Base-by-base conservation (phyloP, 2,113 vertebrate species). In the Psettodes erumei region DNA sequence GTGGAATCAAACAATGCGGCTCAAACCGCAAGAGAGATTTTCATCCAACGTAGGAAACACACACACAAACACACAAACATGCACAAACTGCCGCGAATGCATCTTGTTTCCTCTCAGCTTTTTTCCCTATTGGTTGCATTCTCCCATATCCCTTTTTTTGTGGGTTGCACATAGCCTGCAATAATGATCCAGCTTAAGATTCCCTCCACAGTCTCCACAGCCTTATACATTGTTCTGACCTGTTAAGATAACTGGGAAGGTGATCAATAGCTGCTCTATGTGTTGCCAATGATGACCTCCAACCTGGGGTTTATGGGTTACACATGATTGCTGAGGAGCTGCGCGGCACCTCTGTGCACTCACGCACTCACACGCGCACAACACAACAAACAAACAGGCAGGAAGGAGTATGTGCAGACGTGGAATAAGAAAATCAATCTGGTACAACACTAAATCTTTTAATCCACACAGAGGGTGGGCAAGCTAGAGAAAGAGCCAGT, bases 1-100 rank as follows among this genome's bases (percentile, higher is more conserved):
- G 88, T 88, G 80, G 87, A 91, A 86, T 92, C 90, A 93, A 92
- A 91, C 89, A 89, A 91, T 89, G 89, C 56, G 4, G 64, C 87
- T 86, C 82, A 86, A 89, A 90, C 81, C 83, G 35, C 89, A 77
- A 72, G 88, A 89, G 89, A 83, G 71, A 61, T 84, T 88, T 82
- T 45, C 75, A 73, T 85, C 66, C 79, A 76, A 66, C 74, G 71
- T 47, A 48, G 59, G 73, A 77, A 63, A 84, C 68, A 82, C 33
- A 69, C 60, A 69, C 42, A 50, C 53, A 62, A 64, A 48, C 60
- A 75, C 16, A 56, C 48, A 61, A 30, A 58, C 21, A 59, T 43
- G 25, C 40, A 47, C 54, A 66, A 78, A 77, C 51, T 76, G 58
- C 51, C 82, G 80, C 77, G 71, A 78, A 86, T 68, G 60, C 84